A percentile compares a stretch with the other conserved stretches of the same genome.
These are phyloP conservation scores for Epirrita christyi DNA, from an alignment of 2,888 invertebrate species.

Conservation along the genomic window DNA sequence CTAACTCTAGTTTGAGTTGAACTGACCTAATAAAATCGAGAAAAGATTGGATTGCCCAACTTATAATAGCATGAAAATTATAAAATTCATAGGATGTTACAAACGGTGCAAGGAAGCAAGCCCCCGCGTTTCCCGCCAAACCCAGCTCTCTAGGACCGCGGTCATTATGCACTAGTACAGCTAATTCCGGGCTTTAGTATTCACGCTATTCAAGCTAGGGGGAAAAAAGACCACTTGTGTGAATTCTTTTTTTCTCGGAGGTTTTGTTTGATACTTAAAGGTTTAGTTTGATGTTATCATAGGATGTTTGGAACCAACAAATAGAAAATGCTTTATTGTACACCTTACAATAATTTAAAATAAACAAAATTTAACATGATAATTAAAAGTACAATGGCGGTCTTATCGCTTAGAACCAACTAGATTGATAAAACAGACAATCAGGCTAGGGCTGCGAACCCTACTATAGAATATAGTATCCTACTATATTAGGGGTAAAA, in stretches of 20 bases:
- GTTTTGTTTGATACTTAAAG: too few species aligned
- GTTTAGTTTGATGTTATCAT: too few species aligned
- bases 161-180: conserved; percentile 52
- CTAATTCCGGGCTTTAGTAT: conserved; percentile 30
- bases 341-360: too few species aligned
- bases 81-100: conserved; percentile 46
- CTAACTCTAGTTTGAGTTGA: conserved; percentile 1
- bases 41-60: conserved; percentile 20
- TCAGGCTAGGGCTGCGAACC: too few species aligned
- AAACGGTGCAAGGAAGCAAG: conserved; percentile 38
- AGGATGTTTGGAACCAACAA: too few species aligned
- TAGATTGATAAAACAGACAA: too few species aligned
- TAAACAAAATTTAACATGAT: too few species aligned
- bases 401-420: too few species aligned
- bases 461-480: too few species aligned
- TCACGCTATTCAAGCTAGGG: conserved; percentile 10
- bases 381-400: too few species aligned
- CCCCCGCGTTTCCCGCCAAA: conserved; percentile 50
- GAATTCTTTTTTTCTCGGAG: background rate
- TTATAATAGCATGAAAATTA: conserved; percentile 20
- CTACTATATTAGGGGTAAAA: too few species aligned
- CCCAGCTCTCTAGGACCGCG: conserved; percentile 57
- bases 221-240: background rate
- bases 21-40: conserved; percentile 3
- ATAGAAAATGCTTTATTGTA: too few species aligned